Conservation (phyloP, 2,888 invertebrate genomes). For the Graphium colonna region DNA sequence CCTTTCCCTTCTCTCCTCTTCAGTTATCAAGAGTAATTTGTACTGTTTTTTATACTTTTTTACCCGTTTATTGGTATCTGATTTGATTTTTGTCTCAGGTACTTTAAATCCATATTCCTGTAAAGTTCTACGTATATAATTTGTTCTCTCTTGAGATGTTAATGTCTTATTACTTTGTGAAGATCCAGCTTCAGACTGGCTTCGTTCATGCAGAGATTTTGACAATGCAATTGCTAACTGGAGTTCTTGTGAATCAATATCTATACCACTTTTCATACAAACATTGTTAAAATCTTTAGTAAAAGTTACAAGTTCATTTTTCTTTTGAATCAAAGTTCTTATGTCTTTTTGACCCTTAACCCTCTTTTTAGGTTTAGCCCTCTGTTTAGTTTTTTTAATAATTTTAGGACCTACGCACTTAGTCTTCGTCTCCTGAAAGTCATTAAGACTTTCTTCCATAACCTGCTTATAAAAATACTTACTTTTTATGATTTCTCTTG, state of each 20-base stretch:
- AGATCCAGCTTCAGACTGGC: slow-evolving; percentile 21
- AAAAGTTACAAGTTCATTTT: slow-evolving; percentile 59
- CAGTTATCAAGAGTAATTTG: slow-evolving; percentile 48
- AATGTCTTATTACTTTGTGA: slow-evolving; percentile 31
- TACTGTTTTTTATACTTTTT: slow-evolving; percentile 46
- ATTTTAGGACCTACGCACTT: slow-evolving; percentile 46
- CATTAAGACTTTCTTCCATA: slow-evolving; percentile 67
- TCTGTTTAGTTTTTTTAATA: slow-evolving; percentile 25
- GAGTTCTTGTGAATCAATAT: slow-evolving; percentile 83
- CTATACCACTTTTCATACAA: slow-evolving; percentile 63
- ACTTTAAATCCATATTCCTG: slow-evolving; percentile 82
- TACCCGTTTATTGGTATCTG: slow-evolving; percentile 32
- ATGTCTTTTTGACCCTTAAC: slow-evolving; percentile 66
- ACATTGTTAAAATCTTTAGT: slow-evolving; percentile 63
- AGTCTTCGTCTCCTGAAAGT: slow-evolving; percentile 59
- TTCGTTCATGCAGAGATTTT: slow-evolving; percentile 56
- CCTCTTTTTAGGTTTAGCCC: slow-evolving; percentile 34
- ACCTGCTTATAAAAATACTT: slow-evolving; percentile 55
- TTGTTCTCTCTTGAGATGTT: slow-evolving; percentile 47
- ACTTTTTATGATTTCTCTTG: slow-evolving; percentile 46
- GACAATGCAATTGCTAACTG: slow-evolving; percentile 85
- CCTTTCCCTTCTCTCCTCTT: slow-evolving; percentile 51
- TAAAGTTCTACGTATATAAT: slow-evolving; percentile 73
- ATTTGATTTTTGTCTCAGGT: slow-evolving; percentile 46
- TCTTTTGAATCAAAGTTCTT: slow-evolving; percentile 54